These are phyloP conservation scores for Drosophila mercatorum DNA, from an alignment of 2,888 invertebrate species.

Conservation along the genomic window DNA sequence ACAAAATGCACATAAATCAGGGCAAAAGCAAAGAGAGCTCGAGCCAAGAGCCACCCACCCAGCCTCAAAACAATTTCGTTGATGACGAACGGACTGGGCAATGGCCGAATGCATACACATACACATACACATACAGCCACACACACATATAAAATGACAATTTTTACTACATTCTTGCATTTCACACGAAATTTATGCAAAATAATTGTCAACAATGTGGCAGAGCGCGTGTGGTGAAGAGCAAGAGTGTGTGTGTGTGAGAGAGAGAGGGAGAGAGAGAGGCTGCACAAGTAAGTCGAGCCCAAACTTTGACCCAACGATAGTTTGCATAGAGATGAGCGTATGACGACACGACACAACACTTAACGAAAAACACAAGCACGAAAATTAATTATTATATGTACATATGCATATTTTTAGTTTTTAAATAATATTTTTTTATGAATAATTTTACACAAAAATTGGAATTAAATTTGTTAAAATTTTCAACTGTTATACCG, in stretches of 20 bases:
- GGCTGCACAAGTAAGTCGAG: constrained; percentile 11
- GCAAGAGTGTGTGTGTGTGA: neutral
- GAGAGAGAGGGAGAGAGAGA: neutral
- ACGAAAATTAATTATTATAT: neutral
- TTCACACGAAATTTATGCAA: constrained; percentile 61
- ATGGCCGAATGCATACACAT: constrained; percentile 28
- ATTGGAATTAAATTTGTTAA: neutral
- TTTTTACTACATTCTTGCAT: constrained; percentile 55
- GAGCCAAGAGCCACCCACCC: constrained; percentile 39
- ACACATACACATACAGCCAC: neutral
- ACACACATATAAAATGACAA: constrained; percentile 48
- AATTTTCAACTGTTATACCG: neutral
- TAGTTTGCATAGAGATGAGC: constrained; percentile 3
- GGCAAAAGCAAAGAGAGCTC: constrained; percentile 63
- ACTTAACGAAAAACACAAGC: neutral
- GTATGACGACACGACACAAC: neutral
- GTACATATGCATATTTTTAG: neutral
- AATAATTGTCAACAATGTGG: constrained; percentile 61
- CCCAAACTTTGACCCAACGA: constrained; percentile 26
- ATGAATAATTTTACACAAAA: neutral
- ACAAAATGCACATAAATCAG: constrained; percentile 68
- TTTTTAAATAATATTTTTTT: neutral
- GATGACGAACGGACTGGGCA: constrained; percentile 35
- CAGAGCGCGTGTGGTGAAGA: neutral
- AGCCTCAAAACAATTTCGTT: constrained; percentile 9